Conservation (phyloP, 2,113 vertebrate genomes). For the Ursus arctos region DNA sequence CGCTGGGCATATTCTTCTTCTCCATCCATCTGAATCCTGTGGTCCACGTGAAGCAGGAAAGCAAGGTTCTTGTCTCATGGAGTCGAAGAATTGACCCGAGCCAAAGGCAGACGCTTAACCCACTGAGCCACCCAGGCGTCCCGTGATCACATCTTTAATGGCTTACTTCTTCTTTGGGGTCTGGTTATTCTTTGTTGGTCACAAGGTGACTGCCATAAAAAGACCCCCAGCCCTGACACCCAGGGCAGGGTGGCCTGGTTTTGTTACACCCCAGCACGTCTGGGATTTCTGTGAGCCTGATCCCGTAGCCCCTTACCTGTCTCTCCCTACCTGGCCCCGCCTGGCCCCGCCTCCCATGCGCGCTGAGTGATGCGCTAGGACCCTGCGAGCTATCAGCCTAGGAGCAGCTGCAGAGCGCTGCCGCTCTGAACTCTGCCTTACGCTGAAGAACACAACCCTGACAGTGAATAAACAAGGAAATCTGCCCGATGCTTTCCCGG, state of each 20-base stretch:
- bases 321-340: background rate
- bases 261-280: background rate
- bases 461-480: background rate
- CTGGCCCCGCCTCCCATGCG: background rate
- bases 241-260: background rate
- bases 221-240: background rate
- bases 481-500: background rate
- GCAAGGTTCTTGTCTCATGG: too few species aligned
- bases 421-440: background rate
- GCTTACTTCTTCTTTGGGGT: background rate
- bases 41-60: background rate
- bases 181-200: background rate
- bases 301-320: background rate
- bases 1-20: background rate
- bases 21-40: background rate
- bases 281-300: background rate
- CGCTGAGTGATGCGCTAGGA: background rate
- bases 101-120: too few species aligned
- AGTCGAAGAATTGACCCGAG: background rate
- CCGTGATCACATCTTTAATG: background rate
- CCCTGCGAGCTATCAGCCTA: too few species aligned
- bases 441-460: background rate
- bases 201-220: background rate
- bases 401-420: background rate
- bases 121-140: too few species aligned